phyloP scores from a whole-genome alignment of 2,797 vertebrate genomes.

The Tokudaia muenninki region DNA sequence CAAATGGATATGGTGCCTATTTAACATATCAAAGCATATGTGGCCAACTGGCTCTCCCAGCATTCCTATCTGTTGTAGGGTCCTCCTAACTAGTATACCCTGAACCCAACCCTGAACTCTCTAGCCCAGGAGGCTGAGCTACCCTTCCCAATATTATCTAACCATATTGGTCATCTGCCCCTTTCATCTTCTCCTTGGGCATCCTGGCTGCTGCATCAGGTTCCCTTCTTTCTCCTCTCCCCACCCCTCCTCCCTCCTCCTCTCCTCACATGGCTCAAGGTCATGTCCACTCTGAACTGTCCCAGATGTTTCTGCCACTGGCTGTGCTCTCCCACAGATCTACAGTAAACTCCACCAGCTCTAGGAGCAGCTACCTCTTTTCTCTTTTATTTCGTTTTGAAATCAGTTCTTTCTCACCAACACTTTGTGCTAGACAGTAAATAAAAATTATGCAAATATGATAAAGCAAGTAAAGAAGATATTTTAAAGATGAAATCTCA shows the following conservation, averaged over 20 bases:
- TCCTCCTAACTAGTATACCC: background rate
- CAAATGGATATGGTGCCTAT: background rate
- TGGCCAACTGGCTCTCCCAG: background rate
- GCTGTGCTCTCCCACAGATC: background rate
- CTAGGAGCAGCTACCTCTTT: background rate
- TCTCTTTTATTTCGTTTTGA: background rate
- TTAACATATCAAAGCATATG: background rate
- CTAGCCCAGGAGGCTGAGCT: background rate
- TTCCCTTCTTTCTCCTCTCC: background rate
- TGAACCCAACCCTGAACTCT: background rate
- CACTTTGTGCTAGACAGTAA: background rate
- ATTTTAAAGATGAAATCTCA: constrained; percentile 13
- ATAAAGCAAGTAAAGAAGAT: background rate
- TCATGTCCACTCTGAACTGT: background rate
- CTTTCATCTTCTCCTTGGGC: background rate
- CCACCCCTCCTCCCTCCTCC: background rate
- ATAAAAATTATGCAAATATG: background rate
- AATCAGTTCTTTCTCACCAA: background rate
- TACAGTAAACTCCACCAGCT: background rate
- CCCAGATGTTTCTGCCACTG: background rate
- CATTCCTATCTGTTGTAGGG: background rate
- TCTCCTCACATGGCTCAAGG: background rate
- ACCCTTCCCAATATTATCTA: background rate
- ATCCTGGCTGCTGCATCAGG: background rate
- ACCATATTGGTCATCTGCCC: background rate